Evolutionary conservation across 2,888 invertebrate species (phyloP), one percentile per base, ranked within the genome.

Genomic region (Halictus quadricinctus): DNA sequence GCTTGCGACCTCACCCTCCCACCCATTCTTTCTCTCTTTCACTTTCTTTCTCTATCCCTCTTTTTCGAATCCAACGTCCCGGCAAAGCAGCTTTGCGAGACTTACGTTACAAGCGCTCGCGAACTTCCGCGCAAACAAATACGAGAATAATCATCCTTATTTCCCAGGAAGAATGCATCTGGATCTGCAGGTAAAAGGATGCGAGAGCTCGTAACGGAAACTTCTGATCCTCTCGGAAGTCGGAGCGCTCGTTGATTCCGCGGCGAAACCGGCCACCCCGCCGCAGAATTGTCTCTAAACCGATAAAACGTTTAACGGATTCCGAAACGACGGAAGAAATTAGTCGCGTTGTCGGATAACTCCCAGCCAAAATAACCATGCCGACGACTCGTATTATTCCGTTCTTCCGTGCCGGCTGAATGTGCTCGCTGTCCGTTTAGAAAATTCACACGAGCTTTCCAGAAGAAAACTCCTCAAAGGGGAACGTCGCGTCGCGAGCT

Each of bases 91-190:
- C 60, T 64, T 64, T 29, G 15, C 60, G 6, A 25, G 60, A 29
- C 60, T 64, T 64, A 29, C 60, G 60, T 29, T 25, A 29, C 60
- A 64, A 64, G 5, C 29, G 29, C 29, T 15, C 13, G 15, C 25
- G 15, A 64, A 64, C 60, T 64, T 64, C 60, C 60, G 60, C 60
- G 60, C 60, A 64, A 64, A 64, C 60, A 64, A 29, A 64, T 64
- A 64, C 60, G 60, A 64, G 60, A 64, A 64, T 64, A 64, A 64
- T 64, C 60, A 64, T 64, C 25, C 29, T 29, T 64, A 64, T 64
- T 64, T 64, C 66, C 66, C 36, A 8, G 36, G 36, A 36, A 36
- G 36, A 66, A 36, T 36, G 66, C 29, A 36, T 15, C 36, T 36
- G 66, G 66, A 29, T 25, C 60, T 8, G 15, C 18, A 7, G 29